Base-by-base conservation (phyloP, 30 jellyfish, hydroid and myxozoan genomes). In the Sanderia malayensis region DNA sequence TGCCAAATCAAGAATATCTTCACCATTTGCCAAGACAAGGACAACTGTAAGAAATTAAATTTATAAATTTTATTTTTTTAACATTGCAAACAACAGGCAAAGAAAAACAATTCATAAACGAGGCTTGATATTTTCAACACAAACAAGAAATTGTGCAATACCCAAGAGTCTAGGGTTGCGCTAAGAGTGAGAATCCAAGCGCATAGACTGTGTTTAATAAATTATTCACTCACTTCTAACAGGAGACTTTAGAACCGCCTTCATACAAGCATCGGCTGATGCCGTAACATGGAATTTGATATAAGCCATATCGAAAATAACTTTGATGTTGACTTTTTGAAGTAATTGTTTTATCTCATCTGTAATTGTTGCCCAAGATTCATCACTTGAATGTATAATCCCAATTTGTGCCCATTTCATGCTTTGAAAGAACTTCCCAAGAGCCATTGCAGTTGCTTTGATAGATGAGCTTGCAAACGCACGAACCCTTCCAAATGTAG, bases 391-490 rank as follows among this genome's bases (percentile, higher is more conserved):
- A 33, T 88, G 80, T 25, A 88, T 52, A 9, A 88, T 55, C 2
- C 87, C 97, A 17, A 81, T 69, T 41, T 71, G 55, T 11, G 79
- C 33, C 97, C 97, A 88, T 6, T 74, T 71, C 93, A 88, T 78
- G 31, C 67, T 70, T 44, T 37, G 25, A 57, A 80, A 57, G 29
- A 88, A 73, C 64, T 32, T 23, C 31, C 28, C 74, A 10, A 88
- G 65, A 9, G 88, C 80, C 4, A 26, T n/a, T 20, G 95, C 65
- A 4, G 93, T 70, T 17, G 73, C 17, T 0, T 18, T 15, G 8
- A 78, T 78, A 2, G 97, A 72, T 0, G 89, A 83, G 63, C 84
- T 67, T 19, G 97, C 95, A 41, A 37, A 88, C n/a, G 97, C 92
- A 67, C 89, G 57, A 18, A 60, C 60, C 6, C 97, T 71, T 17